These are phyloP conservation scores for Esox lucius DNA, from an alignment of 2,797 vertebrate species.

Conservation along the genomic window DNA sequence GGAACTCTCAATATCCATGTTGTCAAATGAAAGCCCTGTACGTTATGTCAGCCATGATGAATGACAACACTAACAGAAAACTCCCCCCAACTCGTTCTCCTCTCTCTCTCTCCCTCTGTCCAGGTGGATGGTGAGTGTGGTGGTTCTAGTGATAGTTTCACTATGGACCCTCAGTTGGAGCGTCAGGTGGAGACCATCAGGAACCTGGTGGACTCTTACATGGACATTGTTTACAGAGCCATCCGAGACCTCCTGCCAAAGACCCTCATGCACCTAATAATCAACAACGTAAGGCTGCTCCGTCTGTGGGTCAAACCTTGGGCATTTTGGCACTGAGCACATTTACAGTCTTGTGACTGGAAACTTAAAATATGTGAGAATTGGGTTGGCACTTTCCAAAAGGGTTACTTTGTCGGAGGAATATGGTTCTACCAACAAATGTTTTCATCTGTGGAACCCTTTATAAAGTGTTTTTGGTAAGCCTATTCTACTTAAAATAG, in stretches of 20 bases:
- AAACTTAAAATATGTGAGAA: no score
- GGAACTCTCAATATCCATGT: neutral
- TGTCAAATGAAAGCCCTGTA: neutral
- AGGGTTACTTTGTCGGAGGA: no score
- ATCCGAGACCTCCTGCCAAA: constrained; percentile 95
- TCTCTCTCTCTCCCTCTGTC: constrained; percentile 42
- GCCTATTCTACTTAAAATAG: no score
- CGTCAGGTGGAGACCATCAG: constrained; percentile 93
- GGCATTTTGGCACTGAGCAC: no score
- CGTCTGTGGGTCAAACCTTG: neutral
- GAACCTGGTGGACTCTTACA: constrained; percentile 93
- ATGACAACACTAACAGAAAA: neutral
- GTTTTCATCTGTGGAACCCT: no score
- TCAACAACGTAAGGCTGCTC: constrained; percentile 73
- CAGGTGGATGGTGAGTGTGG: constrained; percentile 79
- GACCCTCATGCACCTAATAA: constrained; percentile 96
- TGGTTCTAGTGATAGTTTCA: constrained; percentile 78
- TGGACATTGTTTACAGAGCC: constrained; percentile 90
- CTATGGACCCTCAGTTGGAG: constrained; percentile 89
- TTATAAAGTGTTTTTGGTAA: no score
- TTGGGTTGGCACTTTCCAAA: no score
- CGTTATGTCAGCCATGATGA: neutral
- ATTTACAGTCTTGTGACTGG: no score
- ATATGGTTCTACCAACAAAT: no score
- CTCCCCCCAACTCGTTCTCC: constrained; percentile 24